Evolutionary conservation across 1,140 invertebrate genomes (phyloP), one percentile per base, ranked within the genome.

Genomic region (Geopemphigus sp.): DNA sequence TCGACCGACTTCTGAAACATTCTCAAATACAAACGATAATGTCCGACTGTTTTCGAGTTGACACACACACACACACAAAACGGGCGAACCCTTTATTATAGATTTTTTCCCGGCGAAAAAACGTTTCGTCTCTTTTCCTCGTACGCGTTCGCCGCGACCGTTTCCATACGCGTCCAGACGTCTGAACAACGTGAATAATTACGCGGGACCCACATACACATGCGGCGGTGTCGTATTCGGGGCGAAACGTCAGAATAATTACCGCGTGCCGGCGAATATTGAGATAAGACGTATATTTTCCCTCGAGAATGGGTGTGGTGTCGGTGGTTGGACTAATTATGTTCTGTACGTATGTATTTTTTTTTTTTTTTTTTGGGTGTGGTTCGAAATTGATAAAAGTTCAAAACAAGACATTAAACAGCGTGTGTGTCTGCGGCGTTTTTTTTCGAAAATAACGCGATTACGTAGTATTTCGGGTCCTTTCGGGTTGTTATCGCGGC

Each of bases 381-480:
- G 74, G 74, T 50, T 32, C 72, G 19, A 63, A 63, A n/a, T 76
- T 78, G 74, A 78, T 78, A 78, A 78, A 78, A 78, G 29, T 78
- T 61, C 17, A 19, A 61, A 78, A 78, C 56, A 63, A 78, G 74
- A 78, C 74, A 78, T 39, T 39, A 78, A 78, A 78, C 57, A 11
- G 12, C 32, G 22, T 68, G 39, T 47, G 22, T 68, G 39, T 68
- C n/a, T 26, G 15, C 32, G 8, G 3, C 32, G n/a, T 50, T 26
- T 50, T 68, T 68, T 63, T 64, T 68, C 17, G 6, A 0, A n/a
- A 68, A 14, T 50, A 26, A 50, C 8, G 45, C 45, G 22, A 59
- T 59, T 24, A n/a, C n/a, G n/a, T 50, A 5, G 63, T 76, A 59
- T 54, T 76, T 76, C 11, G n/a, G 24, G 74, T 50, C 24, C 2